phyloP scores from a whole-genome alignment of 2,113 vertebrate genomes.

The Atherinomorus stipes region DNA sequence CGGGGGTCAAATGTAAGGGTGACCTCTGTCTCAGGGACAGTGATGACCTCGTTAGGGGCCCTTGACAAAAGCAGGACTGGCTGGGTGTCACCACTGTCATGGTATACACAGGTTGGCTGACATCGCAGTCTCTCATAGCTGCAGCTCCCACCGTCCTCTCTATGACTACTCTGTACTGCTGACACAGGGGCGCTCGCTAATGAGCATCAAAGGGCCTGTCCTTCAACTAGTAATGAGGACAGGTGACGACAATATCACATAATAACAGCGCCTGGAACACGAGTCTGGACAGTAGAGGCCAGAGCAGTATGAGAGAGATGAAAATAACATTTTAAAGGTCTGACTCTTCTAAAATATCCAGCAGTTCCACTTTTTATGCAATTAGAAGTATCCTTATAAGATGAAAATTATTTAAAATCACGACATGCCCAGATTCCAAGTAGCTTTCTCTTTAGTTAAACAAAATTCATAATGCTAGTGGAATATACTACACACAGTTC shows the following conservation, averaged over 20 bases:
- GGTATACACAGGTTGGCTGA: slow-evolving; percentile 75
- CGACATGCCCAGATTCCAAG: slow-evolving; percentile 26
- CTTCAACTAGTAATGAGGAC: slow-evolving; percentile 81
- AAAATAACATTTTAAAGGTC: slow-evolving; percentile 54
- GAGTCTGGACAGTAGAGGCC: slow-evolving; percentile 63
- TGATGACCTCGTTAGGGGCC: slow-evolving; percentile 84
- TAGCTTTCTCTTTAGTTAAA: slow-evolving; percentile 36
- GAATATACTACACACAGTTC: slow-evolving; percentile 52
- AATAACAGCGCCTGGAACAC: slow-evolving; percentile 70
- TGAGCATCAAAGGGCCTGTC: slow-evolving; percentile 82
- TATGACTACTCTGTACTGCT: slow-evolving; percentile 63
- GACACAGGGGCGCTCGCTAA: slow-evolving; percentile 74
- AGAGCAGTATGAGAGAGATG: slow-evolving; percentile 38
- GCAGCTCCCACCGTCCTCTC: slow-evolving; percentile 52
- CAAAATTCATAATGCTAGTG: slow-evolving; percentile 41
- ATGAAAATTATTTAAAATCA: slow-evolving; percentile 44
- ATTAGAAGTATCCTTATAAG: slow-evolving; percentile 22
- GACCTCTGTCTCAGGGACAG: slow-evolving; percentile 81
- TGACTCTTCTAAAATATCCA: slow-evolving; percentile 30
- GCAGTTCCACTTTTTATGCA: slow-evolving; percentile 2
- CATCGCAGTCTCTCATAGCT: slow-evolving; percentile 71
- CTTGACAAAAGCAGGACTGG: slow-evolving; percentile 78
- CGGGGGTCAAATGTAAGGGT: slow-evolving; percentile 85
- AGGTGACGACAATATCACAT: slow-evolving; percentile 74
- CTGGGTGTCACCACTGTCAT: slow-evolving; percentile 80